Conservation (phyloP, 2,113 vertebrate genomes). For the Rattus rattus region DNA sequence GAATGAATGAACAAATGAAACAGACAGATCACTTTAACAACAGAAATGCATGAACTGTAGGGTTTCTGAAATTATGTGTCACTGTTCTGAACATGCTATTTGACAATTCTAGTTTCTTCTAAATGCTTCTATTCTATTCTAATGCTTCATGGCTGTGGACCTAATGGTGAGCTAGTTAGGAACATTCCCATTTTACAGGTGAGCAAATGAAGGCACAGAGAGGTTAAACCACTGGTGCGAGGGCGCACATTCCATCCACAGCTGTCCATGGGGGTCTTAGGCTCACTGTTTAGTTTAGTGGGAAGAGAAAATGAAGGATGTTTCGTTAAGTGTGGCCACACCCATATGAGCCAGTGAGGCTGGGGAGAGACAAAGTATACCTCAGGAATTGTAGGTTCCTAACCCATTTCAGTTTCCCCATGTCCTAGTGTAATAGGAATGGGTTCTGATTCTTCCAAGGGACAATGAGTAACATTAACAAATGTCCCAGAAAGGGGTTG, state of each 20-base stretch:
- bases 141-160: background rate
- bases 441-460: background rate
- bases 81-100: fast-evolving
- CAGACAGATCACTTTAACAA: background rate
- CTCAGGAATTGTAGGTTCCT: background rate
- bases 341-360: background rate
- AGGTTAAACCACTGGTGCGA: background rate
- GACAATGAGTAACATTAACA: background rate
- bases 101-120: background rate
- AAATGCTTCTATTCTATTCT: background rate
- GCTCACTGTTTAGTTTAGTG: background rate
- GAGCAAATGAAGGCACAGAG: constrained; percentile 11
- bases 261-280: background rate
- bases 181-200: background rate
- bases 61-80: background rate
- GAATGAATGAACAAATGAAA: background rate
- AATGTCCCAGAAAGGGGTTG: background rate
- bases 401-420: background rate
- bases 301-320: background rate
- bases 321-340: background rate
- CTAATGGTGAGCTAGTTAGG: background rate
- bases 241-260: background rate
- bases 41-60: fast-evolving
- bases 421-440: background rate
- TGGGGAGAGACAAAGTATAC: no score